phyloP scores from a whole-genome alignment of 1,140 invertebrate genomes.

The Bombus impatiens region DNA sequence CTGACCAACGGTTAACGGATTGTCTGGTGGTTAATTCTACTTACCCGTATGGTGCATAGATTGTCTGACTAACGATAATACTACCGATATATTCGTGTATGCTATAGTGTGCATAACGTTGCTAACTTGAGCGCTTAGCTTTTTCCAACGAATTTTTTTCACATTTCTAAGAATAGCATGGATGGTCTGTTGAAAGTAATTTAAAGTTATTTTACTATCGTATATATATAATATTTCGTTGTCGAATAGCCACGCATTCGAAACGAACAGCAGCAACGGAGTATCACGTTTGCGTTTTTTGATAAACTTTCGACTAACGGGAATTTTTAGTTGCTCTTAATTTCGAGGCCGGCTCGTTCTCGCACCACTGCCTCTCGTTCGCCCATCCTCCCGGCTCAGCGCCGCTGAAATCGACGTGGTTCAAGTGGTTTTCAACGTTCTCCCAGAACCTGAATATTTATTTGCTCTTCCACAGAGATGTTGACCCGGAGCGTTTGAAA shows the following conservation, averaged over 20 bases:
- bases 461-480: slow-evolving; percentile 29
- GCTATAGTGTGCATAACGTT: no score
- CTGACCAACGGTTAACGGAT: no score
- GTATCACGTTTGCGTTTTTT: background rate
- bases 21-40: background rate
- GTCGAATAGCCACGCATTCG: background rate
- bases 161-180: no score
- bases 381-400: slow-evolving; percentile 8
- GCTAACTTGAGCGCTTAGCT: no score
- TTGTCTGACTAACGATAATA: background rate
- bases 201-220: background rate
- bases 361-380: slow-evolving; percentile 23
- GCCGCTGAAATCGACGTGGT: slow-evolving; percentile 30
- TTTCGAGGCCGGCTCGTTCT: slow-evolving; percentile 19
- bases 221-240: background rate
- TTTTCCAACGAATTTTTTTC: no score
- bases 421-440: slow-evolving; percentile 35
- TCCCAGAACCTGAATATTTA: slow-evolving; percentile 35
- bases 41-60: background rate
- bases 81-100: background rate
- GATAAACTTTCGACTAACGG: slow-evolving; percentile 11
- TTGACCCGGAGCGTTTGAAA: slow-evolving; percentile 24
- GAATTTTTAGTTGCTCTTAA: slow-evolving; percentile 41
- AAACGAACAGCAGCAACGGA: background rate
- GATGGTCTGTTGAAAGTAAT: background rate